These are phyloP conservation scores for Centroberyx gerrardi DNA, from an alignment of 2,797 vertebrate species.

Conservation along the genomic window DNA sequence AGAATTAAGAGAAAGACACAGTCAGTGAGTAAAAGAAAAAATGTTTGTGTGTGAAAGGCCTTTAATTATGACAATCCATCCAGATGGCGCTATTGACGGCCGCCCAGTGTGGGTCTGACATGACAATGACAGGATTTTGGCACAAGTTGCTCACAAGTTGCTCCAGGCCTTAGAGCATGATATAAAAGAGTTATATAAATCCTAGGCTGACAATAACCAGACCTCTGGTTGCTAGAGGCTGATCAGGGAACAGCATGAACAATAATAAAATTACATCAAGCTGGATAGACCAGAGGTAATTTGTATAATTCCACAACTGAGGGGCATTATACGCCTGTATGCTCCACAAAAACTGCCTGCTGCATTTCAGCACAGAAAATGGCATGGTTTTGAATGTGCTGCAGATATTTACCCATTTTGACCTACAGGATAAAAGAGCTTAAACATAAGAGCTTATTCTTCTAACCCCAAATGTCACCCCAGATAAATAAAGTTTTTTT, in stretches of 20 bases:
- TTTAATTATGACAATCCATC: not conserved
- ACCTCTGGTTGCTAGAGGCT: not conserved
- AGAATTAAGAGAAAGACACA: no score
- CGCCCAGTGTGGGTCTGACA: not conserved
- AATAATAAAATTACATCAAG: constrained; percentile 19
- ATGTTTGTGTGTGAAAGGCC: not conserved
- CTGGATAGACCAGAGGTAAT: not conserved
- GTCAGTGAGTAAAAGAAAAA: not conserved
- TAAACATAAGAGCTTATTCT: no score
- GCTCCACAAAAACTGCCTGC: not conserved
- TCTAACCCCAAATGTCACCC: no score
- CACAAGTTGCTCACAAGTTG: constrained; percentile 2
- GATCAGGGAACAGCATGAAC: constrained; percentile 4
- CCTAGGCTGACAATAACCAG: constrained; percentile 6
- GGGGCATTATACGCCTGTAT: not conserved
- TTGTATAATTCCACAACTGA: not conserved
- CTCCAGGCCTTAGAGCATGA: not conserved
- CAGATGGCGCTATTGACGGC: not conserved
- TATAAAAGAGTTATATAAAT: constrained; percentile 15
- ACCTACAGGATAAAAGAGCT: no score
- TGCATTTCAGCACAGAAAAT: not conserved
- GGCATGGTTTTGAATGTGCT: not conserved
- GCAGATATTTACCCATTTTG: no score
- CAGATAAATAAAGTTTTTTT: no score
- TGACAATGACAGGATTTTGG: constrained; percentile 24